Evolutionary conservation across 2,797 vertebrate species (phyloP), one percentile per base, ranked within the genome.

Genomic region (Perodicticus potto): DNA sequence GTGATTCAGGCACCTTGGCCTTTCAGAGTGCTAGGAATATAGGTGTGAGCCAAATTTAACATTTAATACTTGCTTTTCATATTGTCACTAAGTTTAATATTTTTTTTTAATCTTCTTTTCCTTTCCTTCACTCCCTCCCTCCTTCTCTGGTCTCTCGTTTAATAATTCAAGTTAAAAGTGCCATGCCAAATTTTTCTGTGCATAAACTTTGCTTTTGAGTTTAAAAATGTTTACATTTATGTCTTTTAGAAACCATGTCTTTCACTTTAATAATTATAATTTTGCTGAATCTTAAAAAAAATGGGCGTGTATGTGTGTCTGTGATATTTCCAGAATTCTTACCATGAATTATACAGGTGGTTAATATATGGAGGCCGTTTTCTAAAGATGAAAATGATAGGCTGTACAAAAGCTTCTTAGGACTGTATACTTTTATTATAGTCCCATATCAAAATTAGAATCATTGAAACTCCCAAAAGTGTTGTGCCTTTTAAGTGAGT

Each of bases 341-440:
- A 78, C 96, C 86, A 88, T 97, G 93, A 97, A 97, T 98, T 97
- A 98, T 96, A 88, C 97, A 98, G 93, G 20, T 73, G 93, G 67
- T 53, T 91, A 92, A 67, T 74, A 49, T 84, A 9, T 89, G 91
- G 23, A 10, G 92, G 65, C 77, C 92, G 88, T 73, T 91, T 55
- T 93, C 61, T 55, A 84, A 88, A 95, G 87, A 63, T 92, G 92
- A 95, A 88, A 97, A 78, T 88, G n/a, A 45, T 57, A 95, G 88
- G 65, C 20, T 94, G 57, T 96, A 97, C 76, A 94, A 93, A 78
- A 69, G 5, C 83, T 93, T 95, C 70, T 61, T 73, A 86, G 5
- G 61, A 96, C 43, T 93, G 34, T 6, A 2, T 93, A 93, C 90
- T 80, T 17, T 83, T 83, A 49, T 37, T 97, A 73, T 22, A 74